Evolutionary conservation across 1,140 invertebrate genomes (phyloP), one percentile per base, ranked within the genome.

Genomic region (Anastrepha ludens): DNA sequence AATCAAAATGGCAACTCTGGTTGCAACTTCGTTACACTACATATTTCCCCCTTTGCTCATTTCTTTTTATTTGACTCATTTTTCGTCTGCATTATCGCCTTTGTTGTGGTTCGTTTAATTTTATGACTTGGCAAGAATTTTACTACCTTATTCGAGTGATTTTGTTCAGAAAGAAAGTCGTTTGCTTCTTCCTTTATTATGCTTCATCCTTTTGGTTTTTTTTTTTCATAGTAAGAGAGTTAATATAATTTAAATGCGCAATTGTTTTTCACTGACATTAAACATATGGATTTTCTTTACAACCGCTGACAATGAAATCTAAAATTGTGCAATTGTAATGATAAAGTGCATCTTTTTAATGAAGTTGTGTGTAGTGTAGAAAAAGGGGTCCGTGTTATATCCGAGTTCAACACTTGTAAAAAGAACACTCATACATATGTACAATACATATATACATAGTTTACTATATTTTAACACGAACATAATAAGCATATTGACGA

Each of bases 61-160:
- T 67, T 64, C 8, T 64, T 78, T 78, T 85, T 29, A 58, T 55
- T 55, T 7, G 2, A 44, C 58, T 41, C 59, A 44, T 58, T 62
- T 20, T 67, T 67, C 39, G 29, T 41, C 65, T 67, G 65, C 39
- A 67, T 67, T 67, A 67, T 67, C 65, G 65, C 60, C 85, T 86
- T 86, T 86, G 85, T 86, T 64, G 85, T 59, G 85, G 85, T 62
- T 86, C 85, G 85, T 86, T 86, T 86, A 62, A 44, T 86, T 86
- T 86, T 86, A 86, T 60, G 55, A 59, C 65, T 67, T 67, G 65
- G 65, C 65, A 67, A 11, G 65, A 67, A 67, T 67, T 67, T 67
- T 67, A 67, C 65, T 67, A 67, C 65, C 65, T 67, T 67, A 67
- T 67, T 67, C 65, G 65, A 39, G 65, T 67, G 65, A 67, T 29